phyloP scores from a whole-genome alignment of 1,140 invertebrate species.

The Pinna nobilis region DNA sequence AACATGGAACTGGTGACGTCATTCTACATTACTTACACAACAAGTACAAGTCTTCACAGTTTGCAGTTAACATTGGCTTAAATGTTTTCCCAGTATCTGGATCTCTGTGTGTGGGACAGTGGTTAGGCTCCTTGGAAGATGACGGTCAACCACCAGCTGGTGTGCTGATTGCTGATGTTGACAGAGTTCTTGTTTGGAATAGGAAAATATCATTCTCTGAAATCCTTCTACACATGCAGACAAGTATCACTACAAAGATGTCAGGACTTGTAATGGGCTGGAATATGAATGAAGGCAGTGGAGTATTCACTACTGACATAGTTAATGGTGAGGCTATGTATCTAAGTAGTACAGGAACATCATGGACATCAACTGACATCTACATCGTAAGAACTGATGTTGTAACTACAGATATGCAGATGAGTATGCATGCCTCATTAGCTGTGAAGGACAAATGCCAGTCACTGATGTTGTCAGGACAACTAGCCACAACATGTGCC shows the following conservation, averaged over 20 bases:
- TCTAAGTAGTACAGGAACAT: background rate
- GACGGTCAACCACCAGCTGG: constrained; percentile 22
- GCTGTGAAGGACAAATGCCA: too few relatives aligned
- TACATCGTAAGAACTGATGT: constrained; percentile 6
- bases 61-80: constrained; percentile 23
- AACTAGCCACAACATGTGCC: background rate
- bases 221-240: constrained; percentile 37
- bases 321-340: constrained; percentile 15
- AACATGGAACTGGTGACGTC: constrained; percentile 27
- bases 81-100: constrained; percentile 36
- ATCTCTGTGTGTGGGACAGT: constrained; percentile 43
- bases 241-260: background rate
- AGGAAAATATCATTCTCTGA: constrained; percentile 30
- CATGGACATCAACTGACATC: background rate
- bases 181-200: constrained; percentile 41
- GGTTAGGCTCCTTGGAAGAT: constrained; percentile 33
- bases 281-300: constrained; percentile 39
- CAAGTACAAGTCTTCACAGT: background rate
- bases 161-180: constrained; percentile 31
- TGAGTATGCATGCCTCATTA: too few relatives aligned
- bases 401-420: background rate
- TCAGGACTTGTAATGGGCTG: constrained; percentile 33
- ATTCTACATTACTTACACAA: constrained; percentile 43
- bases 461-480: background rate
- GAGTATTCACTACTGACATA: constrained; percentile 30